These are phyloP conservation scores for Piscicola geometra DNA, from an alignment of 2,888 invertebrate genomes.

Conservation along the genomic window DNA sequence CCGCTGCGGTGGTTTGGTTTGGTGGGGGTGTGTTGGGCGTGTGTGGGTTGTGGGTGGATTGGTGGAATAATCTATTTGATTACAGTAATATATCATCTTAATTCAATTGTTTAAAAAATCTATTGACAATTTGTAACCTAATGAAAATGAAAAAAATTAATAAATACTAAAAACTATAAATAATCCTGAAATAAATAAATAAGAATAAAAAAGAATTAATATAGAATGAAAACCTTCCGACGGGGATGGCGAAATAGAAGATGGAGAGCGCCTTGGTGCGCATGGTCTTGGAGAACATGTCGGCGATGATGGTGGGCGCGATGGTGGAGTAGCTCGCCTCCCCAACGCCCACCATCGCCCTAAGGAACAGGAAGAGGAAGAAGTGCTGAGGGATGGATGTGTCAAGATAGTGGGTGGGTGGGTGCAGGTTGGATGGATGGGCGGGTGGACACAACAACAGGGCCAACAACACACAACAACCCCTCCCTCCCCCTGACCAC, in stretches of 20 bases:
- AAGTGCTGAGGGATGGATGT: neutral
- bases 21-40: too few species aligned
- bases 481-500: too few species aligned
- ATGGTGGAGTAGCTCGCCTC: conserved; percentile 99
- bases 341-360: conserved; percentile 90
- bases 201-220: too few species aligned
- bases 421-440: too few species aligned
- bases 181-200: too few species aligned
- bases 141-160: neutral
- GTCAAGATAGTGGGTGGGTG: too few species aligned
- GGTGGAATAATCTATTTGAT: neutral
- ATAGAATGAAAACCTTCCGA: conserved; percentile 94
- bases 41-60: too few species aligned
- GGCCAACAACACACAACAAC: too few species aligned
- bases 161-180: neutral
- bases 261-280: conserved; percentile 90
- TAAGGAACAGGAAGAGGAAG: conserved; percentile 75
- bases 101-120: too few species aligned
- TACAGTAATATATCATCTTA: too few species aligned
- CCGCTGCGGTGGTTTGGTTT: conserved; percentile 62
- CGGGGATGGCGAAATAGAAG: conserved; percentile 98
- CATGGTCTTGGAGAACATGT: conserved; percentile 75
- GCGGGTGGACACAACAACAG: too few species aligned
- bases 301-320: conserved; percentile 96
- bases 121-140: neutral